phyloP scores from a whole-genome alignment of 2,888 invertebrate genomes.

The Tanypteryx hageni region DNA sequence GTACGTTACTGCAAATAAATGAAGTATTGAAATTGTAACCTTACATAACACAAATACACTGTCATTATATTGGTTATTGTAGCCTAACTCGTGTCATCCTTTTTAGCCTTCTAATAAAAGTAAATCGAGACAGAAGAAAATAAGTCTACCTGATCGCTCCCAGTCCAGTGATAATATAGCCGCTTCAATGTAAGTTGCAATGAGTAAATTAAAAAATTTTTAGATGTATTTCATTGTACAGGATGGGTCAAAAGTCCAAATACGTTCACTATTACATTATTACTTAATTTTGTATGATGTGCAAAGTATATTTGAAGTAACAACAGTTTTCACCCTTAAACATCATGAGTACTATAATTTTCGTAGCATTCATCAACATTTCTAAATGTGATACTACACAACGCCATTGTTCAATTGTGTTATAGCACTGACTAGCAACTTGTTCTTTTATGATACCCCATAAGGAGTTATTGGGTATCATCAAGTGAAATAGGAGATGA shows the following conservation, averaged over 20 bases:
- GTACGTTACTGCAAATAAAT: neutral
- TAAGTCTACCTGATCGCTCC: neutral
- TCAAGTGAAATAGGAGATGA: too few relatives aligned
- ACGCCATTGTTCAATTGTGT: too few relatives aligned
- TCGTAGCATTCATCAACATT: too few relatives aligned
- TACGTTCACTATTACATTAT: too few relatives aligned
- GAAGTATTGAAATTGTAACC: neutral
- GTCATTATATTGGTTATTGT: neutral
- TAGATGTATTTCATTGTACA: neutral
- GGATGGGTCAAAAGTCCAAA: neutral
- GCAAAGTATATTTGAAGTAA: neutral
- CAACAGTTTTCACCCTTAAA: too few relatives aligned
- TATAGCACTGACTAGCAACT: too few relatives aligned
- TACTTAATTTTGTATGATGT: neutral
- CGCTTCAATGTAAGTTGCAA: neutral
- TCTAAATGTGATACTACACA: too few relatives aligned
- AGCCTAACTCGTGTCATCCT: neutral
- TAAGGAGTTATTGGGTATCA: too few relatives aligned
- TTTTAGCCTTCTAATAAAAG: constrained; percentile 10
- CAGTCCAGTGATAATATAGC: neutral
- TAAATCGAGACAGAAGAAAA: constrained; percentile 23
- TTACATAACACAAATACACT: neutral
- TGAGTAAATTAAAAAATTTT: neutral
- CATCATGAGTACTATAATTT: too few relatives aligned
- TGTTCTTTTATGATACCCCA: too few relatives aligned